Evolutionary conservation across 2,888 invertebrate species (phyloP), one percentile per base, ranked within the genome.

Genomic region (Stratiomys singularior): DNA sequence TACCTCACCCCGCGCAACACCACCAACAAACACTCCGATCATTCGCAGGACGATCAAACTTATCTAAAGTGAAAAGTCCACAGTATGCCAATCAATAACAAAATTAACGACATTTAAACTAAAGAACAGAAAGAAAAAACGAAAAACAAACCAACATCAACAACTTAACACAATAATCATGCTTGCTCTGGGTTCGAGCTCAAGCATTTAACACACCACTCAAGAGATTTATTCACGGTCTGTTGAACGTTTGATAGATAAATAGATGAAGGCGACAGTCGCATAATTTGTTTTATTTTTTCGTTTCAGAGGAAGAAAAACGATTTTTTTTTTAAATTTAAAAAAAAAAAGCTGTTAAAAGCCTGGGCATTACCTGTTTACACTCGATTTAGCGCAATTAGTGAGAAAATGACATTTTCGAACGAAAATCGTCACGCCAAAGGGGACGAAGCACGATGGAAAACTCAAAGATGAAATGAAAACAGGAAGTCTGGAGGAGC

Each of bases 301-400:
- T 37, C 37, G 37, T 37, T 9, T 5, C 3, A 37, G 37, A 5
- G 37, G 9, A 37, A 5, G 37, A 37, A 37, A 37, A 37, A 9
- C 3, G 9, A n/a, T n/a, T n/a, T n/a, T n/a, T n/a, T 37, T 37
- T 5, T 9, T 9, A 9, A 37, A 9, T 37, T 5, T 37, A 37
- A 9, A 37, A 37, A 67, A 67, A 37, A 67, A 67, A 67, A 67
- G 13, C 44, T 67, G 67, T 67, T 67, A 44, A 44, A 67, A 30
- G 15, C 28, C 18, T 23, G 44, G n/a, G 67, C 44, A 13, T 67
- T 21, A 46, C 46, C 67, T 44, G 67, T 67, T 67, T 67, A 67
- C 67, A 67, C 67, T 15, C 44, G 44, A 44, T 30, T 67, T 67
- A 67, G 67, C 67, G 21, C 67, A 67, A 67, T 67, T 67, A 67